Conservation (phyloP, 1,140 invertebrate genomes). For the Mycetomoellerius zeteki region DNA sequence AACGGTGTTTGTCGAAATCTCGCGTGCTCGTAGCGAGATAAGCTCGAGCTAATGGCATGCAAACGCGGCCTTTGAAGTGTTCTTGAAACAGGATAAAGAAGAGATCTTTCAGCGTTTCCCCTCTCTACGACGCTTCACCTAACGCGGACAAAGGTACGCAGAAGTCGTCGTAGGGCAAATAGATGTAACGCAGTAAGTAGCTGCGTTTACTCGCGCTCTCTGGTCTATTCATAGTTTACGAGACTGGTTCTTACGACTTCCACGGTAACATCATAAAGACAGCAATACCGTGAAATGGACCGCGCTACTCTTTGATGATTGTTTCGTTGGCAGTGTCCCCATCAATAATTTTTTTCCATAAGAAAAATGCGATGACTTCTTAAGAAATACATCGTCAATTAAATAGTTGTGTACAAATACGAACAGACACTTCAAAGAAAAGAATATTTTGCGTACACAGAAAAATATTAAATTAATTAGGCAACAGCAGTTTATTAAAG, state of each 20-base stretch:
- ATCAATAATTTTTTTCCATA: slow-evolving; percentile 35
- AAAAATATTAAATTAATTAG: neutral
- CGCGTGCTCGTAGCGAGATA: slow-evolving; percentile 23
- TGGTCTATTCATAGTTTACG: slow-evolving; percentile 83
- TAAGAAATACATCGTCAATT: neutral
- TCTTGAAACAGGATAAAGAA: slow-evolving; percentile 52
- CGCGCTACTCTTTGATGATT: slow-evolving; percentile 57
- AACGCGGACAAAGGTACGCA: slow-evolving; percentile 54
- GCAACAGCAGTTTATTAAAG: neutral
- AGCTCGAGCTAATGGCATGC: slow-evolving; percentile 57
- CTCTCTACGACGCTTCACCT: slow-evolving; percentile 37
- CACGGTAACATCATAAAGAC: slow-evolving; percentile 75
- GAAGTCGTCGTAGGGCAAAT: slow-evolving; percentile 55
- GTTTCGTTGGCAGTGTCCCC: neutral
- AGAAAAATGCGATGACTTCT: slow-evolving; percentile 4
- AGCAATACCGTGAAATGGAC: slow-evolving; percentile 6
- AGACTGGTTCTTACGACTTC: slow-evolving; percentile 66
- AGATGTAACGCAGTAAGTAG: slow-evolving; percentile 36
- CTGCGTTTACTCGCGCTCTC: slow-evolving; percentile 62
- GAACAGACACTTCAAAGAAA: neutral
- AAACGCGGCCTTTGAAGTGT: slow-evolving; percentile 59
- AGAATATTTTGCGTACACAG: neutral
- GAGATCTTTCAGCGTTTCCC: neutral
- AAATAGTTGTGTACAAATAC: neutral
- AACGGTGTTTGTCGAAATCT: slow-evolving; percentile 33